A percentile compares a stretch with the other conserved stretches of the same genome.
phyloP scores from a whole-genome alignment of 2,888 invertebrate species.

The Euspilapteryx auroguttella region DNA sequence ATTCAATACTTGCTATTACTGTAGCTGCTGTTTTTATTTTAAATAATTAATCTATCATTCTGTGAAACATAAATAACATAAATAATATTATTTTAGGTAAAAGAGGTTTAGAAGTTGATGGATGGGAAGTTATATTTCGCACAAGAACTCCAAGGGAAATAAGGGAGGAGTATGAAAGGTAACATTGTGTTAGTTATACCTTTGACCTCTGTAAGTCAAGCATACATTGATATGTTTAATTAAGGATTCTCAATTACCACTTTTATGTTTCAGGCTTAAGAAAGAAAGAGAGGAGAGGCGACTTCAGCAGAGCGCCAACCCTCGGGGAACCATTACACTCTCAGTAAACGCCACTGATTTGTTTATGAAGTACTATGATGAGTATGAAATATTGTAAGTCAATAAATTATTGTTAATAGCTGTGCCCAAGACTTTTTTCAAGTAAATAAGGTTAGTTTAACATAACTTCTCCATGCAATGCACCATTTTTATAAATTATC shows the following conservation, averaged over 20 bases:
- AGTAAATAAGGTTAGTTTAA: no score
- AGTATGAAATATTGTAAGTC: constrained; percentile 59
- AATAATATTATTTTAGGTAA: constrained; percentile 62
- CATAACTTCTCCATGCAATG: no score
- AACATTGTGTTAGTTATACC: no score
- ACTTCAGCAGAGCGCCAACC: constrained; percentile 89
- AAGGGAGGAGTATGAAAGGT: constrained; percentile 92
- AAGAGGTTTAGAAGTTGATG: constrained; percentile 89
- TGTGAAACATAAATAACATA: neutral
- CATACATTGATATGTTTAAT: no score
- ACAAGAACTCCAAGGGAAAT: constrained; percentile 95
- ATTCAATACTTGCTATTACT: neutral
- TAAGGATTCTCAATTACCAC: no score
- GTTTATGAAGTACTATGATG: constrained; percentile 82
- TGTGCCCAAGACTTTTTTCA: no score
- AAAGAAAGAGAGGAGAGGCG: constrained; percentile 84
- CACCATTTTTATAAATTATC: no score
- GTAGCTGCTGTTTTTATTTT: neutral
- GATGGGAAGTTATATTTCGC: constrained; percentile 92
- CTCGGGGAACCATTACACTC: constrained; percentile 83
- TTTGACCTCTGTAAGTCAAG: no score
- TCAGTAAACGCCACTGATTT: constrained; percentile 92
- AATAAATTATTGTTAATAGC: constrained; percentile 1
- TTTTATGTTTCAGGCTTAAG: constrained; percentile 46
- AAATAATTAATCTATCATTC: no score